phyloP scores from a whole-genome alignment of 2,113 vertebrate genomes.

The Dicentrarchus labrax region DNA sequence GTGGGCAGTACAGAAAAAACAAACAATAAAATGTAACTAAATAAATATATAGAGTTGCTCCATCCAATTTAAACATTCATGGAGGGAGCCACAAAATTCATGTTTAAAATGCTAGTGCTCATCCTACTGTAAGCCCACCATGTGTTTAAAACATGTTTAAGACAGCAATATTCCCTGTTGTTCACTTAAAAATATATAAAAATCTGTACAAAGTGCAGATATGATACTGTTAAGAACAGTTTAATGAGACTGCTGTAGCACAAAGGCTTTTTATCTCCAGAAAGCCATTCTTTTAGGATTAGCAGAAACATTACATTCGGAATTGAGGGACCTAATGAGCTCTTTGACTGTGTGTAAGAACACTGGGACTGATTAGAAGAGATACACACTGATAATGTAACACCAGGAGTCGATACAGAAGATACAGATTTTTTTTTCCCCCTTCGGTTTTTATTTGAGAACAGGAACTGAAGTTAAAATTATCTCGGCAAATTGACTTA shows the following conservation, averaged over 20 bases:
- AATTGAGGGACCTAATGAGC: background rate
- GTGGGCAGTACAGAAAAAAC: background rate
- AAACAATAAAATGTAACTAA: background rate
- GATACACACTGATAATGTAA: background rate
- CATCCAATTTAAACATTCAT: too few relatives aligned
- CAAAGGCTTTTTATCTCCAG: background rate
- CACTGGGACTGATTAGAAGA: slow-evolving; percentile 1
- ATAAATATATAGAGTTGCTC: background rate
- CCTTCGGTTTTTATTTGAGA: background rate
- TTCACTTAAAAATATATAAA: background rate
- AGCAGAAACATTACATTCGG: background rate
- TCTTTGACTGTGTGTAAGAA: background rate
- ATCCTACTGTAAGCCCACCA: too few relatives aligned
- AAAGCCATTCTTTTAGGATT: background rate
- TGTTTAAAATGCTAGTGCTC: background rate
- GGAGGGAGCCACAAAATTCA: background rate
- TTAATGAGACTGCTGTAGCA: background rate
- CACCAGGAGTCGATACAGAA: background rate
- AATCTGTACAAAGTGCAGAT: background rate
- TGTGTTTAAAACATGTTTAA: background rate
- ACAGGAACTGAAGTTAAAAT: background rate
- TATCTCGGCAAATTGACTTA: background rate
- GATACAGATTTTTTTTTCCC: background rate
- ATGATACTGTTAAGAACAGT: background rate
- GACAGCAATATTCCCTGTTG: background rate